These are phyloP conservation scores for Mythimna albipuncta DNA, from an alignment of 2,888 invertebrate species.

Conservation along the genomic window DNA sequence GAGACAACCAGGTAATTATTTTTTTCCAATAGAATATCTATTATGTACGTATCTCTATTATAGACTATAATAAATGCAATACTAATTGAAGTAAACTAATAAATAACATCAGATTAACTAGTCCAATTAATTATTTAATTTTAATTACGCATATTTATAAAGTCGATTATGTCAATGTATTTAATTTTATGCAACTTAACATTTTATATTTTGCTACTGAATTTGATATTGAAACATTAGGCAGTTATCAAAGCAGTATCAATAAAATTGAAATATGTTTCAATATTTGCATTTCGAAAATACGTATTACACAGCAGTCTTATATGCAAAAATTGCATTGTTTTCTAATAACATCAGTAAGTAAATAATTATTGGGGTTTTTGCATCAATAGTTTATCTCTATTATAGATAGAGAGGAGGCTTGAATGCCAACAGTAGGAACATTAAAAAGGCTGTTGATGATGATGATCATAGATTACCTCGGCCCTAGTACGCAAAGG, in stretches of 20 bases:
- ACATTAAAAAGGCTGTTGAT: too few species aligned
- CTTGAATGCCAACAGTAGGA: too few species aligned
- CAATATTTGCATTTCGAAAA: constrained; percentile 17
- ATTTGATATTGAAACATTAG: constrained; percentile 10
- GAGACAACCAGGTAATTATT: neutral
- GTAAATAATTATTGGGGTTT: neutral
- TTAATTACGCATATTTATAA: neutral
- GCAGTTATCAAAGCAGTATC: constrained; percentile 1
- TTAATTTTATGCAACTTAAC: constrained; percentile 25
- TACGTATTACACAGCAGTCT: neutral
- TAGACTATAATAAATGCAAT: constrained; percentile 1
- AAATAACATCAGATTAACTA: constrained; percentile 4
- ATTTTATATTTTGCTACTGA: constrained; percentile 3
- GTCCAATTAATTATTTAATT: constrained; percentile 14
- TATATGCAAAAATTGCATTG: neutral
- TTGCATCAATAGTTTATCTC: too few species aligned
- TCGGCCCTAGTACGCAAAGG: too few species aligned
- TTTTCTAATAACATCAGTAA: neutral
- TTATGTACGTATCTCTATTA: neutral
- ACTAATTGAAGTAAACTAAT: constrained; percentile 1
- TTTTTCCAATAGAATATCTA: neutral
- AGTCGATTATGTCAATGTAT: constrained; percentile 15
- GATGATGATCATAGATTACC: too few species aligned
- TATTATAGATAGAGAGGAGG: too few species aligned
- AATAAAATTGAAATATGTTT: neutral